Evolutionary conservation across 2,113 vertebrate species (phyloP).

Genomic region (Phalacrocorax aristotelis): DNA sequence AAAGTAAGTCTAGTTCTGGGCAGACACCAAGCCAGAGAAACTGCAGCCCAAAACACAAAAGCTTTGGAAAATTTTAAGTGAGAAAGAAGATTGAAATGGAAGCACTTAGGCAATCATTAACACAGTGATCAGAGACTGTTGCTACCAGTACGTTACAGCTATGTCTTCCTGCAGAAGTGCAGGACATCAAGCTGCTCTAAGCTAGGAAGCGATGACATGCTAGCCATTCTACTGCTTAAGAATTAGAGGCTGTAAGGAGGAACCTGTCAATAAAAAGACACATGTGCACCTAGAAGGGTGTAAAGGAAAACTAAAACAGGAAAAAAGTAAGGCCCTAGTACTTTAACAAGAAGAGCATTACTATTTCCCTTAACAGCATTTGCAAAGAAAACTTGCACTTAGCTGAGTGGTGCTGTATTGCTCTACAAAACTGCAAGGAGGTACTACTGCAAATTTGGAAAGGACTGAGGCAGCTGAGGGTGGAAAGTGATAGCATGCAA

Average conservation of each 20-base stretch:
- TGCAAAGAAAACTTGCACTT: constrained; percentile 30
- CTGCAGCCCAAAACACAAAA: background rate
- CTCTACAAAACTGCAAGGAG: background rate
- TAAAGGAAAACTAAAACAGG: background rate
- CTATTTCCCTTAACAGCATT: background rate
- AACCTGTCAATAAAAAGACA: background rate
- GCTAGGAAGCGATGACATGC: background rate
- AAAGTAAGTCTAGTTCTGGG: background rate
- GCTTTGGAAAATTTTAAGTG: background rate
- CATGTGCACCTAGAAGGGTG: background rate
- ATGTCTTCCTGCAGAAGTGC: background rate
- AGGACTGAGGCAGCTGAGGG: background rate
- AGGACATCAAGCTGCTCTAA: background rate
- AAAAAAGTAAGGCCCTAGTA: background rate
- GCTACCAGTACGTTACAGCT: background rate
- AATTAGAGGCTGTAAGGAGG: background rate
- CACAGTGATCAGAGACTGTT: background rate
- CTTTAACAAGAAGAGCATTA: background rate
- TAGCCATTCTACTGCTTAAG: background rate
- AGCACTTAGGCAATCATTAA: background rate
- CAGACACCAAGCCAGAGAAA: constrained; percentile 14
- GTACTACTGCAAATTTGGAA: background rate
- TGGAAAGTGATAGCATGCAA: background rate
- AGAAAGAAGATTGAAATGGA: constrained; percentile 11
- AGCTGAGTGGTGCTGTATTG: background rate